Percentiles rank a stretch among this genome's conserved stretches.
phyloP scores from a whole-genome alignment of 2,797 vertebrate genomes.

The Pagetopsis macropterus region DNA sequence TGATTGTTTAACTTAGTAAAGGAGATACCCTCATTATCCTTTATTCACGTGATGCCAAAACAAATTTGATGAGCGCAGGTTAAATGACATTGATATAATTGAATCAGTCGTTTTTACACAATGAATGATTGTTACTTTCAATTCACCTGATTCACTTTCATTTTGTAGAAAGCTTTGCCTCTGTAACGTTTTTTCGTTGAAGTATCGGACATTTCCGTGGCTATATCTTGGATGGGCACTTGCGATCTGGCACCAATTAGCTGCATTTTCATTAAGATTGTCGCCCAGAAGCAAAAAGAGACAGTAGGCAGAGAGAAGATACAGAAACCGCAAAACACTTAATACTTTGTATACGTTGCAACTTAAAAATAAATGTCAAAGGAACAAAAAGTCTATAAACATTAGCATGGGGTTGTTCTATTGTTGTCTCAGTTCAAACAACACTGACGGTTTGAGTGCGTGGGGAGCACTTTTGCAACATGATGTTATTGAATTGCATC shows the following conservation, averaged over 20 bases:
- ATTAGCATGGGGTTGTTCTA: neutral
- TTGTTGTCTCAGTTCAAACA: neutral
- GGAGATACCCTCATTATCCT: neutral
- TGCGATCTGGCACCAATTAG: no score
- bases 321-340: no score
- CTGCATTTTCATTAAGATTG: no score
- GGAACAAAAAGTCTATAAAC: conserved; percentile 1
- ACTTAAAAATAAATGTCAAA: conserved; percentile 11
- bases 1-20: neutral
- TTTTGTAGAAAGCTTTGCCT: no score
- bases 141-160: neutral
- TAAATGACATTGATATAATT: neutral
- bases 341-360: no score
- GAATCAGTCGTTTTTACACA: neutral
- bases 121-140: neutral
- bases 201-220: no score
- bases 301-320: no score
- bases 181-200: no score
- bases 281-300: no score
- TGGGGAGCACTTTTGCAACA: no score
- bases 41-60: neutral
- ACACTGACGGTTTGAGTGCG: neutral
- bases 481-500: no score
- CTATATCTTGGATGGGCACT: no score
- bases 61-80: neutral